Conservation (phyloP, 2,113 vertebrate species). For the Cheirogaleus medius region DNA sequence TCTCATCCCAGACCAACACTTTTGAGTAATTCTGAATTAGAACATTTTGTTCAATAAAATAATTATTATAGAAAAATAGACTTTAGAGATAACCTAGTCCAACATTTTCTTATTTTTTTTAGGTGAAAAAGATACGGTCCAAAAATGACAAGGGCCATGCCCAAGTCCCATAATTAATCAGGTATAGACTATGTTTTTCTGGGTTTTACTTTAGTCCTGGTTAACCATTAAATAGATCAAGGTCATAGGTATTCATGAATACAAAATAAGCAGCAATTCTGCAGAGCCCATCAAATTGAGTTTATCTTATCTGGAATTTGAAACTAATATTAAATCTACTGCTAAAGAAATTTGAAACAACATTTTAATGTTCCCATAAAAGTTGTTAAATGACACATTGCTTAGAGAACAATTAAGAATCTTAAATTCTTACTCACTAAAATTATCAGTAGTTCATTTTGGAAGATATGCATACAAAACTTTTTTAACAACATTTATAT, state of each 20-base stretch:
- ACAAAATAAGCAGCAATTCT: neutral
- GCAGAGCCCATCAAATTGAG: neutral
- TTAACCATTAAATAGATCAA: neutral
- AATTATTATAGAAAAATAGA: conserved; percentile 2
- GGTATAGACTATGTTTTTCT: neutral
- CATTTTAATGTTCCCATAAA: conserved; percentile 3
- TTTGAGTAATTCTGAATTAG: neutral
- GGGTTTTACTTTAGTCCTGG: neutral
- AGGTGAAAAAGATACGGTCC: neutral
- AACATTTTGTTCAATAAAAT: neutral
- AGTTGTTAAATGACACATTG: neutral
- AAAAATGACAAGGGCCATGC: neutral
- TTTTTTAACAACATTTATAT: neutral
- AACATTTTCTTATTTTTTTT: neutral
- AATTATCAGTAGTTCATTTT: neutral
- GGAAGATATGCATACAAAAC: neutral
- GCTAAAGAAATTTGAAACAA: conserved; percentile 14
- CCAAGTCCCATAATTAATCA: neutral
- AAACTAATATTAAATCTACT: neutral
- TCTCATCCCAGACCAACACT: neutral
- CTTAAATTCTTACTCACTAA: neutral
- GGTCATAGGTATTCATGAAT: neutral
- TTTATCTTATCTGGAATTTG: conserved; percentile 22
- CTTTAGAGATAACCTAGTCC: neutral
- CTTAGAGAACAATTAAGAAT: neutral